Evolutionary conservation across 2,113 vertebrate species (phyloP).

Genomic region (Emydocephalus ijimae): DNA sequence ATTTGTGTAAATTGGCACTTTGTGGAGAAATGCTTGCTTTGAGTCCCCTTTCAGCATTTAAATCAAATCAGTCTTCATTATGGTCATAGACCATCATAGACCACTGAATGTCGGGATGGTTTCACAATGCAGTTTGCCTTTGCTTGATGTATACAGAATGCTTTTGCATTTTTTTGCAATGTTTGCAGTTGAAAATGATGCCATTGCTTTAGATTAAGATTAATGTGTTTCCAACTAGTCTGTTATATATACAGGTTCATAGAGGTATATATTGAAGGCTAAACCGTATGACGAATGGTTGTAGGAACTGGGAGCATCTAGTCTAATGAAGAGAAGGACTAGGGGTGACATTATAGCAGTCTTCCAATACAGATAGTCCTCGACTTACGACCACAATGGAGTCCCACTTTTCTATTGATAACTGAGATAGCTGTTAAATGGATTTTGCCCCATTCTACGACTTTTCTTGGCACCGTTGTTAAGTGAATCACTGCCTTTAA

Average conservation of each 20-base stretch:
- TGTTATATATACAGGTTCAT: not conserved
- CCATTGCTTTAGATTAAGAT: not conserved
- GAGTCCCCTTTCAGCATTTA: not conserved
- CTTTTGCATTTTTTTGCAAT: not conserved
- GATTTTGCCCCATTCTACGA: no score
- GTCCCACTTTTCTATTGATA: no score
- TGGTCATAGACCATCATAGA: not conserved
- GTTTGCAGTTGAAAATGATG: not conserved
- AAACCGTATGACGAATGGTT: not conserved
- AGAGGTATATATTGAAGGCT: not conserved
- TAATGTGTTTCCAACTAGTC: not conserved
- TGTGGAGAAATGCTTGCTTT: not conserved
- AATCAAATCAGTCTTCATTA: not conserved
- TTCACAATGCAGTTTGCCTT: constrained; percentile 8
- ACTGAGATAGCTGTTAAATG: no score
- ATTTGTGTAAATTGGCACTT: not conserved
- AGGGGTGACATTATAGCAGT: not conserved
- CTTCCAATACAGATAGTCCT: not conserved
- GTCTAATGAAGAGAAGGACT: not conserved
- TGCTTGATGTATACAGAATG: constrained; percentile 14
- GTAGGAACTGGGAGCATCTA: not conserved
- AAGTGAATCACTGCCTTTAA: no score
- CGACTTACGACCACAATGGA: no score
- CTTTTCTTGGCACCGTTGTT: no score
- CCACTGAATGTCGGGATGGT: not conserved